Base-by-base conservation (phyloP, 2,113 vertebrate genomes). In the Calidris pugnax region DNA sequence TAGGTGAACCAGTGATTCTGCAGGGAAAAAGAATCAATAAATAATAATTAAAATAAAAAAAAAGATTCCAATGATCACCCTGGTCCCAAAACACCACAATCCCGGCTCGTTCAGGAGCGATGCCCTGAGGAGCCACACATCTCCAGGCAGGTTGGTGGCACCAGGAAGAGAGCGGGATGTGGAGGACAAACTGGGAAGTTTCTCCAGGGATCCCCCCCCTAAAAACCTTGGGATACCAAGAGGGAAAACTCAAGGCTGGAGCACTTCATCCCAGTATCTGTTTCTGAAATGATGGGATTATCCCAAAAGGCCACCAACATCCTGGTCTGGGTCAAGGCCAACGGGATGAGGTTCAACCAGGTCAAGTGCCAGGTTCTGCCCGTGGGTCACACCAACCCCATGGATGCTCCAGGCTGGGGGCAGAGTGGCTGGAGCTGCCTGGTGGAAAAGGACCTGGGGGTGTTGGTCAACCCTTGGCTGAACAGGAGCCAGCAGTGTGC, bases 1-100 rank as follows among this genome's bases (percentile, higher is more conserved):
- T 99, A 99, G 76, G 99, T 99, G 95, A 99, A 99, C 99, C 99
- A 99, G 93, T 99, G 99, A 97, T 99, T 99, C 99, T 99, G 91
- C 12, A 27, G 10, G 10, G 24, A 30, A 26, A 6, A 12, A 6
- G 19, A 6, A 10, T 9, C 9, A 59, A 32, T 12, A 9, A 16
- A 12, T 12, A 48, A 22, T 22, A 48, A 48, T 6, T 28, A 15
- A 28, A 53, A 28, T 7, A 53, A 53, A 28, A 4, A 16, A 53
- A 53, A 18, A 30, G 30, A 27, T 17, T 16, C 12, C 3, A 27
- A 23, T 59, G 6, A 32, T 48, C 5, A 7, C 10, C 10, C 21
- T 1, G 3, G 5, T 56, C 85, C 79, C 45, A 20, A 60, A 41
- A 26, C 1, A 2, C 0, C 3, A 5, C 2, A 1, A 9, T 4